These are phyloP conservation scores for Arion vulgaris DNA, from an alignment of 1,140 invertebrate genomes.

Conservation along the genomic window DNA sequence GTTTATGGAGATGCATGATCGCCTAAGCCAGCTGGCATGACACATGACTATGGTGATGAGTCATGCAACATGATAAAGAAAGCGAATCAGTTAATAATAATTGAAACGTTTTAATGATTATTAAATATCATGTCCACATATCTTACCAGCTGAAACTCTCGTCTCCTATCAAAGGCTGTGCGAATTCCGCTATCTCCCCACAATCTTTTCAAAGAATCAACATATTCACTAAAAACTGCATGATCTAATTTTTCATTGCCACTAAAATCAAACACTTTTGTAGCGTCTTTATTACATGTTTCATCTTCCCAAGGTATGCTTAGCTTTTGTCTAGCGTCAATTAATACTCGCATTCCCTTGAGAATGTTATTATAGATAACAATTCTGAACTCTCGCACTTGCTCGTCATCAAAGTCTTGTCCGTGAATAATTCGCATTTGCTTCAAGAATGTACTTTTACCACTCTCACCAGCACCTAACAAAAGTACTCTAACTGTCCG, in stretches of 20 bases:
- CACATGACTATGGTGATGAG: too few species aligned
- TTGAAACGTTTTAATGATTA: too few species aligned
- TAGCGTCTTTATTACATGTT: slow-evolving; percentile 58
- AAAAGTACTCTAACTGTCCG: slow-evolving; percentile 86
- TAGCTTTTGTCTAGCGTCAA: slow-evolving; percentile 94
- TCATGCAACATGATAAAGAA: too few species aligned
- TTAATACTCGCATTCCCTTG: slow-evolving; percentile 92
- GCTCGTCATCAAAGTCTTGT: slow-evolving; percentile 88
- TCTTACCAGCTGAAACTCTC: slow-evolving; percentile 96
- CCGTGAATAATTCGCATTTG: slow-evolving; percentile 99
- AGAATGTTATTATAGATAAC: slow-evolving; percentile 95
- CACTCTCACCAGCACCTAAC: slow-evolving; percentile 92
- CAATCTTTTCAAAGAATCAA: slow-evolving; percentile 84
- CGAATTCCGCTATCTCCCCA: slow-evolving; percentile 92
- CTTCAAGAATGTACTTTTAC: slow-evolving; percentile 98
- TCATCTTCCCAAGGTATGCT: slow-evolving; percentile 91
- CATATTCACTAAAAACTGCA: slow-evolving; percentile 86
- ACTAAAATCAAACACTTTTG: slow-evolving; percentile 68
- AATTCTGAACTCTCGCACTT: slow-evolving; percentile 88
- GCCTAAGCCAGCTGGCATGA: too few species aligned
- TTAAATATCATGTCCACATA: too few species aligned
- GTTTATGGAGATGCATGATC: too few species aligned
- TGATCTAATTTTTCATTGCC: slow-evolving; percentile 83
- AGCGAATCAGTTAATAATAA: too few species aligned
- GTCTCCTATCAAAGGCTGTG: slow-evolving; percentile 89